Evolutionary conservation across 2,797 vertebrate genomes (phyloP), one percentile per base, ranked within the genome.

Genomic region (Cryptoprocta ferox): DNA sequence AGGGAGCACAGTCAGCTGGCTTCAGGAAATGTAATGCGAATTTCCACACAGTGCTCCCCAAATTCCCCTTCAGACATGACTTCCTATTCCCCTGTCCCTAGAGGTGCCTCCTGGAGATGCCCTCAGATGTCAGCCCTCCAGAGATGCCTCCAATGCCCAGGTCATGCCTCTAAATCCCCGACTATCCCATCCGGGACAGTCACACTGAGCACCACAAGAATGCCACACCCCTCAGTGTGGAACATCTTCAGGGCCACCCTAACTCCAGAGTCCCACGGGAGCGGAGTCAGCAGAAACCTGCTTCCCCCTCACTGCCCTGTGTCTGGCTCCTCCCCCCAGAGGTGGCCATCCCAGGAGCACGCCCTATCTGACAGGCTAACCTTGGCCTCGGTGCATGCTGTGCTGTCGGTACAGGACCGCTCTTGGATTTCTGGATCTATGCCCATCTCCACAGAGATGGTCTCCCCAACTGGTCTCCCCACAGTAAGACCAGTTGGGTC

Each of bases 341-440:
- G 28, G 53, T 3, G 7, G 5, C 6, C 15, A 19, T 35, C 28
- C 65, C 87, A 56, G 12, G 21, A 45, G 12, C 13, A 19, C 12
- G 3, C 21, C 32, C 48, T 26, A 2, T 7, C 71, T 53, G 0
- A 1, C 10, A 37, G 21, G 32, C 24, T 10, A 7, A 26, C 5
- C 45, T 53, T 12, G 80, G 42, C 56, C 71, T 45, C 0, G 3
- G 3, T 48, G 26, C 30, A 11, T 39, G 32, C 28, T 53, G 13
- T 30, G 39, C 12, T 10, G 2, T 4, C 21, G 7, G 12, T 0
- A 2, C 24, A 2, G 28, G 4, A 14, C 16, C 30, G 48, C 28
- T 42, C 80, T 42, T 10, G 21, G 6, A 16, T 35, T 73, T 79
- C 2, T 4, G 37, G 32, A 6, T 24, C 53, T 6, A 15, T 32